Evolutionary conservation across 2,888 invertebrate species (phyloP).

Genomic region (Andrena camellia): DNA sequence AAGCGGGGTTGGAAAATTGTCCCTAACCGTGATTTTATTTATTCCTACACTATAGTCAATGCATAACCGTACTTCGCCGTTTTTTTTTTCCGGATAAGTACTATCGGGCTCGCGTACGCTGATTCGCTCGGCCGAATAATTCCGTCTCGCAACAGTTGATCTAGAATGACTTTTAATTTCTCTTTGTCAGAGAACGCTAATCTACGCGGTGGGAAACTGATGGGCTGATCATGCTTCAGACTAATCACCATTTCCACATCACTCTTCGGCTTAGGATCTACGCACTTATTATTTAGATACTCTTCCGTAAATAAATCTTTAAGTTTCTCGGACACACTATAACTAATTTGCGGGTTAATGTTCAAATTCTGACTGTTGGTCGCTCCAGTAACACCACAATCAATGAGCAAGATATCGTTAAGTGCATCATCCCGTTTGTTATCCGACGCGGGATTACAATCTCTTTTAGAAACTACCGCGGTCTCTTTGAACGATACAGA

Average conservation of each 20-base stretch:
- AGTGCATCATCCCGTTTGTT: background rate
- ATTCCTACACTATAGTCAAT: background rate
- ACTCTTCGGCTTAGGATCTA: background rate
- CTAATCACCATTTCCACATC: slow-evolving; percentile 7
- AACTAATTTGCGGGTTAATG: background rate
- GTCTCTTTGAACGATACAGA: background rate
- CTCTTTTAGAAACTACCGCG: background rate
- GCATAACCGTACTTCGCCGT: background rate
- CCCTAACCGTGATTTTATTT: background rate
- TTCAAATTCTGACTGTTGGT: background rate
- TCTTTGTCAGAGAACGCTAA: slow-evolving; percentile 11
- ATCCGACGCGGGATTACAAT: background rate
- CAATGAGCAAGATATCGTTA: background rate
- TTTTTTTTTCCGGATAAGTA: background rate
- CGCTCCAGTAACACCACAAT: background rate
- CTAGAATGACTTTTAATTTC: slow-evolving; percentile 16
- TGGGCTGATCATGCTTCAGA: slow-evolving; percentile 26
- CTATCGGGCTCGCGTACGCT: slow-evolving; percentile 6
- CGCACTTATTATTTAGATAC: background rate
- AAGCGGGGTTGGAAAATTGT: background rate
- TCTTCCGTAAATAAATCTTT: background rate
- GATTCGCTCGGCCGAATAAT: slow-evolving; percentile 1
- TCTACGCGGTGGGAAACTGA: slow-evolving; percentile 19
- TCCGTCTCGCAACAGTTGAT: background rate
- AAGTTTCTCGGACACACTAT: background rate